Conservation (phyloP, 2,797 vertebrate genomes). For the Mus caroli region DNA sequence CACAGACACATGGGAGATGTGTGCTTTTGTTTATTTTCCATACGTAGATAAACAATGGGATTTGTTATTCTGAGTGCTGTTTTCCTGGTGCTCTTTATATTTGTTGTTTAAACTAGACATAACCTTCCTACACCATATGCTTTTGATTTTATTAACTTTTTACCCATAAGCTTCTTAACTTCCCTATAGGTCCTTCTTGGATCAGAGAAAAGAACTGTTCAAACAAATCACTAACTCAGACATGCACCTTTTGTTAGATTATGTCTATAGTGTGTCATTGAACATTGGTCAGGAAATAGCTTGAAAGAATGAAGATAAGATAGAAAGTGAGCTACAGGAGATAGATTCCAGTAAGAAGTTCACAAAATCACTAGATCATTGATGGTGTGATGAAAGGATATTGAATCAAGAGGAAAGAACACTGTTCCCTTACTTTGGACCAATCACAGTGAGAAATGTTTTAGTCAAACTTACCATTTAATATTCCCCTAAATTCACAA, state of each 20-base stretch:
- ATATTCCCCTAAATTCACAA: background rate
- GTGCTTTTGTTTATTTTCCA: background rate
- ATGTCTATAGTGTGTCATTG: background rate
- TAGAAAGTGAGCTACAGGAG: background rate
- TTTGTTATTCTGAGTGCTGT: background rate
- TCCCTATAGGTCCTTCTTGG: background rate
- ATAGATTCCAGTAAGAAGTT: background rate
- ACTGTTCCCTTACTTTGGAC: background rate
- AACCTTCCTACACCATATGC: background rate
- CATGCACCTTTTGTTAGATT: background rate
- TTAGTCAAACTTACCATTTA: background rate
- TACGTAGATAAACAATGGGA: rapidly evolving
- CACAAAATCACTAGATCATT: background rate
- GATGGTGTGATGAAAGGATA: background rate
- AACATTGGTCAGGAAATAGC: background rate
- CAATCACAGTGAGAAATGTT: background rate
- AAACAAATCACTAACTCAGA: slow-evolving; percentile 7
- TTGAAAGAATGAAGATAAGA: background rate
- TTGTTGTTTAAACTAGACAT: background rate
- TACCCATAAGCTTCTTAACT: background rate
- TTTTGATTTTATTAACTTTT: background rate
- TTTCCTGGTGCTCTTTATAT: background rate
- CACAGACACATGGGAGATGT: background rate
- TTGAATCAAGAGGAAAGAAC: background rate
- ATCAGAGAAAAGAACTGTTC: background rate